Evolutionary conservation across 2,888 invertebrate species (phyloP).

Genomic region (Lithodes maja): DNA sequence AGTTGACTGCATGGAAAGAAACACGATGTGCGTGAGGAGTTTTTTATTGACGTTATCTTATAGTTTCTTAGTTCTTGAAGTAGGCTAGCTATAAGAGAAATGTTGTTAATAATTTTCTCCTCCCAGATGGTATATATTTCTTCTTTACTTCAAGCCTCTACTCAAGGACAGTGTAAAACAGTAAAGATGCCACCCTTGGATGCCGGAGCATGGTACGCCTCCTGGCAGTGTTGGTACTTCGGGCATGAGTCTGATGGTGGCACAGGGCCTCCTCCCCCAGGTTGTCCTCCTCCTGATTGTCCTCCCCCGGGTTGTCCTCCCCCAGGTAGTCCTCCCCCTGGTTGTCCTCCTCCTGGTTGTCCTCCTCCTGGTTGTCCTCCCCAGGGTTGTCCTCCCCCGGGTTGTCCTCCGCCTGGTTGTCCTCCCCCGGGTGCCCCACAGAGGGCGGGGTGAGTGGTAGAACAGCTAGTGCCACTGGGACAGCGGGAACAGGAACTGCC

Average conservation of each 20-base stretch:
- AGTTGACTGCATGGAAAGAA: too few species aligned
- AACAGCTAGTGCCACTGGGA: conserved; percentile 72
- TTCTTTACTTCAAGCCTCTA: background rate
- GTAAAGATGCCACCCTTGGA: background rate
- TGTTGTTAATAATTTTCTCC: too few species aligned
- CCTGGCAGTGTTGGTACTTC: background rate
- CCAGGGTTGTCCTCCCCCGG: background rate
- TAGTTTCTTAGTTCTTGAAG: too few species aligned
- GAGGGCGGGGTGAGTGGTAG: conserved; percentile 72
- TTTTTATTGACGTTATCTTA: too few species aligned
- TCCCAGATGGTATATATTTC: too few species aligned
- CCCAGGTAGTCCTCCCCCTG: background rate
- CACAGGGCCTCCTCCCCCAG: background rate
- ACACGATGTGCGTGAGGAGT: too few species aligned
- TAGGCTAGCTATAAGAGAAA: too few species aligned
- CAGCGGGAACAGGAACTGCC: conserved; percentile 73
- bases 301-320: background rate
- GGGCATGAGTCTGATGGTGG: background rate
- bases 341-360: background rate
- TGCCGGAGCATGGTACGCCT: background rate
- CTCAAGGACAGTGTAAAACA: background rate
- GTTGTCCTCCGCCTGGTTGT: background rate
- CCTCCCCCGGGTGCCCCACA: conserved; percentile 56
- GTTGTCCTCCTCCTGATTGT: background rate
- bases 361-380: background rate